Evolutionary conservation across 2,113 vertebrate genomes (phyloP), one percentile per base, ranked within the genome.

Genomic region (Sardina pilchardus): DNA sequence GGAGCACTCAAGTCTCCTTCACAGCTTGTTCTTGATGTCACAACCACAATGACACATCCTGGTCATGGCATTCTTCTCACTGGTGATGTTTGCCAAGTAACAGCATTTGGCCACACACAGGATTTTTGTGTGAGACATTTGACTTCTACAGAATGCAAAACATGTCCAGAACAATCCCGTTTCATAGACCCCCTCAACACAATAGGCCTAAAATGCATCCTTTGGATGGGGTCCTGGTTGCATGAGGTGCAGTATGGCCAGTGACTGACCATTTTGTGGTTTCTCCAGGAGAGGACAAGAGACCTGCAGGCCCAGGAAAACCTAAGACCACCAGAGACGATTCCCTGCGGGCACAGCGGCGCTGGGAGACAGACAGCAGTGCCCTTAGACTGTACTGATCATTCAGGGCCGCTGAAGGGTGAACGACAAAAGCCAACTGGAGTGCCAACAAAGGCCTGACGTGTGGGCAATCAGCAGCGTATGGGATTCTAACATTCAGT

Each of bases 361-460:
- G 81, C 44, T 85, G 91, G 87, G 91, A 91, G 83, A 91, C 67
- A 0, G 85, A 93, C 84, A 87, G 85, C 48, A 30, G 59, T 30
- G 83, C 90, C 1, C 80, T 84, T 45, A 83, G 89, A 63, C 89
- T 93, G n/a, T 89, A 90, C 85, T 93, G 56, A 90, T 1, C 30
- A 16, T 17, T 12, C 21, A 34, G 0, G 53, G 26, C 26, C 59
- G 14, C 2, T 10, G 7, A 0, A 30, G 63, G 63, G 30, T 71
- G 63, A 71, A 34, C 19, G 19, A 16, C 43, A 9, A 8, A 48
- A 36, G 16, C 5, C 12, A 21, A 6, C 17, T 39, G n/a, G 63
- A 71, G n/a, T 71, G 26, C 63, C 26, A 71, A n/a, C n/a, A 63
- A 3, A n/a, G n/a, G 10, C 67, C 24, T 42, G 59, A n/a, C 19